Base-by-base conservation (phyloP, 2,797 vertebrate species). In the Botia almorhae region DNA sequence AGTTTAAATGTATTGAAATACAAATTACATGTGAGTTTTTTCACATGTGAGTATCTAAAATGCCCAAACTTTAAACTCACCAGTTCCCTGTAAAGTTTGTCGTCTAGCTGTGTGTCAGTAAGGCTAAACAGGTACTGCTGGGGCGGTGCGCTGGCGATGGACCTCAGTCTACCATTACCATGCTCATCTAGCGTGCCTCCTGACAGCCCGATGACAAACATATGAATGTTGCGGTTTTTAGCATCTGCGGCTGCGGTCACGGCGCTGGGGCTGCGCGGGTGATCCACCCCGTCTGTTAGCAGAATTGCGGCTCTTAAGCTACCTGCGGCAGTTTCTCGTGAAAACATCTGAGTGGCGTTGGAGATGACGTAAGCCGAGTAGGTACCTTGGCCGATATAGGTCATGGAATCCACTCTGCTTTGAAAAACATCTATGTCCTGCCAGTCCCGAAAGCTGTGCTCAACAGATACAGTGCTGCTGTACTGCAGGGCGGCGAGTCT, bases 401-500 rank as follows among this genome's bases (percentile, higher is more conserved):
- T 78, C 94, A 97, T 93, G 80, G 92, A 84, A 2, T 53, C 83
- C 10, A 95, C 91, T 17, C 86, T 90, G 79, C 92, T 91, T 83
- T 96, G 95, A 91, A 97, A 97, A 13, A 92, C 92, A n/a, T 94
- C 92, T 56, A 94, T 23, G 53, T 93, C 93, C 88, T 92, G 95
- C 96, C 96, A 98, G 87, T 93, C 92, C n/a, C 88, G 89, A 88
- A 98, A 96, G 79, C 94, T 89, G 86, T 95, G 93, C 82, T 96
- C 94, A 53, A 95, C 91, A 1, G 86, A 91, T 33, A 97, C 94
- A 0, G 90, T 90, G 89, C 95, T 97, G 90, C 96, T 97, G 90
- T 96, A 97, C 85, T 97, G 96, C 86, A 97, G 88, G 0, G 91
- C 85, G 2, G 95, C 95, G 71, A 97, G 81, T 12, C 89, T 95